Percentiles rank a stretch among this genome's conserved stretches.
phyloP scores from a whole-genome alignment of 2,888 invertebrate genomes.

The Philonicus albiceps region DNA sequence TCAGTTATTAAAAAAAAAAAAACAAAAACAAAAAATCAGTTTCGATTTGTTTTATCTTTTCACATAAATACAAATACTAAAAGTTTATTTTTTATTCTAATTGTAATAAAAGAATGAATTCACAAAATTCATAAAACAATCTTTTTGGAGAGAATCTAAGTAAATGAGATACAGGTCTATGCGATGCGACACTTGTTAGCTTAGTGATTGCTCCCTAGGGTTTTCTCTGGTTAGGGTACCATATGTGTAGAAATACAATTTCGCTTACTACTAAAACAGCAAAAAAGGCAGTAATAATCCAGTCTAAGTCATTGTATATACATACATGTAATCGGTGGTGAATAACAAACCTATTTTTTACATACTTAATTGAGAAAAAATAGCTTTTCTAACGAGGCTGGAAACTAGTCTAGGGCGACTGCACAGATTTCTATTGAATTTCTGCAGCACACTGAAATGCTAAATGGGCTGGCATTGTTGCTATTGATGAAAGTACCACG shows the following conservation, averaged over 20 bases:
- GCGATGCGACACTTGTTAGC: neutral
- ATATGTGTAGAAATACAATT: neutral
- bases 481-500: neutral
- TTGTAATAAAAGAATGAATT: conserved; percentile 39
- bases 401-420: neutral
- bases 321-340: conserved; percentile 18
- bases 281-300: conserved; percentile 30
- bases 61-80: conserved; percentile 44
- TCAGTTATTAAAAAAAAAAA: neutral
- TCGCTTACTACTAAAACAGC: neutral
- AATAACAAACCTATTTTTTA: neutral
- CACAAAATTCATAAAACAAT: conserved; percentile 42
- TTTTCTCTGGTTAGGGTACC: neutral
- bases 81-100: conserved; percentile 35
- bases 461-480: neutral
- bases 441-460: neutral
- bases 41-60: neutral
- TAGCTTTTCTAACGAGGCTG: neutral
- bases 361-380: neutral
- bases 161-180: conserved; percentile 18
- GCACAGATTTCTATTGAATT: neutral
- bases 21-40: neutral
- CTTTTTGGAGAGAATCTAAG: conserved; percentile 42
- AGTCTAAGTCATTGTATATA: neutral
- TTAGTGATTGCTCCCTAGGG: neutral